Evolutionary conservation across 2,888 invertebrate species (phyloP), one percentile per base, ranked within the genome.

Genomic region (Buathra laborator): DNA sequence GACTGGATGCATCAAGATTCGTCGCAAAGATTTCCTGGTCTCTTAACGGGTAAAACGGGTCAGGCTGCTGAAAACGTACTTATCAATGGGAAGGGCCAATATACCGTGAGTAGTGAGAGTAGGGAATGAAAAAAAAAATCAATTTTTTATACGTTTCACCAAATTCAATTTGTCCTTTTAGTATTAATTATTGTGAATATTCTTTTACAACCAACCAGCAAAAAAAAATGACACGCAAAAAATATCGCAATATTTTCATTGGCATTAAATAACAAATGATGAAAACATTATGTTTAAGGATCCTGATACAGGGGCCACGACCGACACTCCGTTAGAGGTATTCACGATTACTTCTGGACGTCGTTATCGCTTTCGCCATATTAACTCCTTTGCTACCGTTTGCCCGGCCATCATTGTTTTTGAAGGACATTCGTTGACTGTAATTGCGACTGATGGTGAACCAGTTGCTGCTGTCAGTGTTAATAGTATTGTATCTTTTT

Each of bases 361-460:
- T 74, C 93, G 94, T 53, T 95, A 95, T 87, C 93, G 95, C 77
- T 92, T 96, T 86, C 94, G 95, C 32, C 88, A 95, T 64, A 94
- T 95, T 81, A 95, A 95, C 84, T 95, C 95, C 14, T 94, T 95
- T 10, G 94, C 95, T 9, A 89, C 95, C 5, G 94, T 95, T 80
- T 95, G 95, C 86, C 95, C 95, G 2, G 89, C 95, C 6, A 89
- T 92, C 59, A 87, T 95, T 32, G 93, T 91, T 56, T 92, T 95
- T 51, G 94, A 95, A 80, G 89, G 92, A 9, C 95, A 95, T 89
- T 92, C 92, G 29, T 89, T 95, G 92, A 91, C 93, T 24, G 92
- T 95, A 44, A 95, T 95, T 70, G 94, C 95, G 1, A 93, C 94
- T 6, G 95, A 95, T 81, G 95, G 95, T 0, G 94, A 93, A 88